Percentiles rank a stretch among this genome's conserved stretches.
These are phyloP conservation scores for Perizoma affinitatum DNA, from an alignment of 2,888 invertebrate species.

Conservation along the genomic window DNA sequence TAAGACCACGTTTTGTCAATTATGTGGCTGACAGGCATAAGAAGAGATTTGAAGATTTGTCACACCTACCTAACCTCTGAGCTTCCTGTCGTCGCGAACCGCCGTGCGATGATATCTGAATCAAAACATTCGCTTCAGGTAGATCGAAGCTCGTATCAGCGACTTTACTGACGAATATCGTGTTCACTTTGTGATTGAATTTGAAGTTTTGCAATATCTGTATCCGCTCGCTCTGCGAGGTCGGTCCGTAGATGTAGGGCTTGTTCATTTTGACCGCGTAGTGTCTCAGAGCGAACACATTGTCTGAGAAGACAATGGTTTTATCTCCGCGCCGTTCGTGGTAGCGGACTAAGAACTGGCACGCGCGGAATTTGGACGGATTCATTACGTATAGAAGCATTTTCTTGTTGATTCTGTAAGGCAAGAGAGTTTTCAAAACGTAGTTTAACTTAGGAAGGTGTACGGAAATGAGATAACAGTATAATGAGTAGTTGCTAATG, in stretches of 20 bases:
- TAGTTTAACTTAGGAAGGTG: too few species aligned
- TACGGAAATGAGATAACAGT: too few species aligned
- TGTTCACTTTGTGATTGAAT: conserved; percentile 98
- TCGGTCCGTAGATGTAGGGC: conserved; percentile 99
- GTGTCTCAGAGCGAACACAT: conserved; percentile 98
- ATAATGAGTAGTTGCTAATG: too few species aligned
- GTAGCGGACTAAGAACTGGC: conserved; percentile 96
- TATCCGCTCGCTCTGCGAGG: conserved; percentile 97
- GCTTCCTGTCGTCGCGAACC: conserved; percentile 99
- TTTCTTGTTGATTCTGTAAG: conserved; percentile 91
- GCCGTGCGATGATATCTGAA: conserved; percentile 99
- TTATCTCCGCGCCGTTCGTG: conserved; percentile 98
- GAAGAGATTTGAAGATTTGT: background rate
- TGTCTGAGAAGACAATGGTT: conserved; percentile 99
- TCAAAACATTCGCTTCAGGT: conserved; percentile 99
- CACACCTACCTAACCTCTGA: conserved; percentile 90
- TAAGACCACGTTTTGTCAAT: too few species aligned
- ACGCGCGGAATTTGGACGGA: conserved; percentile 98
- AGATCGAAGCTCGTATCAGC: conserved; percentile 99
- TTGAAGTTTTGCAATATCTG: conserved; percentile 99
- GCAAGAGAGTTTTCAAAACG: too few species aligned
- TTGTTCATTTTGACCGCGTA: conserved; percentile 99
- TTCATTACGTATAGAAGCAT: conserved; percentile 99
- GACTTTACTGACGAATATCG: conserved; percentile 99
- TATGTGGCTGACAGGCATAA: too few species aligned